A percentile compares a stretch with the other conserved stretches of the same genome.
These are phyloP conservation scores for Amphimedon queenslandica DNA, from an alignment of 37 sponge, comb jelly and placozoan genomes.

Conservation along the genomic window DNA sequence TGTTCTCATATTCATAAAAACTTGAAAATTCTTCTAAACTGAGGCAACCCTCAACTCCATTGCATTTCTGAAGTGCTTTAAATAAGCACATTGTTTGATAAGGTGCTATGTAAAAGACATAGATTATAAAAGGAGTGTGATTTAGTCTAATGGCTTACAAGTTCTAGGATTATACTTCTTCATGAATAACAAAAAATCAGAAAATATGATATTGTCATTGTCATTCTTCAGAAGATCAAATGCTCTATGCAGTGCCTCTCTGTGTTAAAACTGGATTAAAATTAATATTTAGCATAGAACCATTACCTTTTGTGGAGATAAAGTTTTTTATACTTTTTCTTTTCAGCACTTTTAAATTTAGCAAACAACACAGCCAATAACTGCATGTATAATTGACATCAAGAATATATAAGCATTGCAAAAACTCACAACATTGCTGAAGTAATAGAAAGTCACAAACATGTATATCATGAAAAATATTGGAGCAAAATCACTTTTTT, in stretches of 20 bases:
- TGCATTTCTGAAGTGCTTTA: slow-evolving; percentile 47
- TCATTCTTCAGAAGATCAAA: slow-evolving; percentile 19
- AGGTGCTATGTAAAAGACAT: slow-evolving; percentile 44
- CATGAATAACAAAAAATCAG: slow-evolving; percentile 66
- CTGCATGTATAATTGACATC: no score
- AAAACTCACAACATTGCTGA: slow-evolving; percentile 69
- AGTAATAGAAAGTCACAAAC: slow-evolving; percentile 56
- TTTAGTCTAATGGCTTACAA: slow-evolving; percentile 61
- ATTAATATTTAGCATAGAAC: not conserved
- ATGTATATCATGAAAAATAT: slow-evolving; percentile 76
- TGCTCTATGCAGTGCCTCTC: slow-evolving; percentile 54
- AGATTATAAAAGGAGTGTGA: no score
- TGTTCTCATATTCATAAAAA: slow-evolving; percentile 59
- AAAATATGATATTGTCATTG: slow-evolving; percentile 28
- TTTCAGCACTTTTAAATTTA: slow-evolving; percentile 49
- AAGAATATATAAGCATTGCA: no score
- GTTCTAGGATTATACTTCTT: slow-evolving; percentile 44
- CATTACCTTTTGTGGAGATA: slow-evolving; percentile 56
- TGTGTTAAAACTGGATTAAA: slow-evolving; percentile 1
- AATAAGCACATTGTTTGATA: slow-evolving; percentile 73
- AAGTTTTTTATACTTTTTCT: slow-evolving; percentile 65
- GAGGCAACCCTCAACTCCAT: no score
- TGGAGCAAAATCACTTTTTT: slow-evolving; percentile 17
- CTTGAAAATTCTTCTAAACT: slow-evolving; percentile 52
- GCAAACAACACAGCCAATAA: slow-evolving; percentile 74